phyloP scores from a whole-genome alignment of 2,113 vertebrate genomes.

The Lepisosteus oculatus region DNA sequence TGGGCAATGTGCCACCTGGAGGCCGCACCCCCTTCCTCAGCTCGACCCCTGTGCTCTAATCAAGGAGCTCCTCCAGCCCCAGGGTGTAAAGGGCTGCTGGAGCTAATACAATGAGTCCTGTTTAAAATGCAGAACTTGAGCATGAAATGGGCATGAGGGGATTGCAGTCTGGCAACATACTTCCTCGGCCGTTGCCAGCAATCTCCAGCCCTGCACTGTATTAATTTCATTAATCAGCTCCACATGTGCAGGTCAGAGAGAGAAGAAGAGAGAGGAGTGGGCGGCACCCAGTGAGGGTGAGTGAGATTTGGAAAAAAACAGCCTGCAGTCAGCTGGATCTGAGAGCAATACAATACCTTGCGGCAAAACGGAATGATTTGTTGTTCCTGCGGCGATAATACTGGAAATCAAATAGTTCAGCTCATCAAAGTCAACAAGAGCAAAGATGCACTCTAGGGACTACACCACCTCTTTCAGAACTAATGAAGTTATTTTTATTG shows the following conservation, averaged over 20 bases:
- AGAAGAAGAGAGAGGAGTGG: conserved; percentile 25
- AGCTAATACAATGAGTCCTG: conserved; percentile 1
- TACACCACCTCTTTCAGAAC: too few species aligned
- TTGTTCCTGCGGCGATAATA: too few species aligned
- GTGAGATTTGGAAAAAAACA: neutral
- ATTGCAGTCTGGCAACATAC: conserved; percentile 36
- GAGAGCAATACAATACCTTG: too few species aligned
- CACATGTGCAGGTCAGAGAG: conserved; percentile 48
- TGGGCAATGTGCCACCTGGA: neutral
- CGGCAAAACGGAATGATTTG: too few species aligned
- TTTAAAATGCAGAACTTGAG: conserved; percentile 19
- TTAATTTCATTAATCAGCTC: conserved; percentile 52
- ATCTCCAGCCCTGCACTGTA: conserved; percentile 34
- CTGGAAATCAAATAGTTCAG: too few species aligned
- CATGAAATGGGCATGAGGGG: conserved; percentile 18
- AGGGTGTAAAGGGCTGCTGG: neutral
- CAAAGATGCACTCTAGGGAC: too few species aligned
- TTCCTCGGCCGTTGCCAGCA: conserved; percentile 9
- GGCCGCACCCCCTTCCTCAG: neutral
- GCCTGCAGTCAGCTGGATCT: too few species aligned
- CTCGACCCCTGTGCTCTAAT: conserved; percentile 5
- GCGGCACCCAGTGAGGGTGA: conserved; percentile 14
- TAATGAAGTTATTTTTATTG: too few species aligned
- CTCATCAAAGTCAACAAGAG: too few species aligned
- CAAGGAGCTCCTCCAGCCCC: neutral